Evolutionary conservation across 2,797 vertebrate species (phyloP).

Genomic region (Sebastes elongatus): DNA sequence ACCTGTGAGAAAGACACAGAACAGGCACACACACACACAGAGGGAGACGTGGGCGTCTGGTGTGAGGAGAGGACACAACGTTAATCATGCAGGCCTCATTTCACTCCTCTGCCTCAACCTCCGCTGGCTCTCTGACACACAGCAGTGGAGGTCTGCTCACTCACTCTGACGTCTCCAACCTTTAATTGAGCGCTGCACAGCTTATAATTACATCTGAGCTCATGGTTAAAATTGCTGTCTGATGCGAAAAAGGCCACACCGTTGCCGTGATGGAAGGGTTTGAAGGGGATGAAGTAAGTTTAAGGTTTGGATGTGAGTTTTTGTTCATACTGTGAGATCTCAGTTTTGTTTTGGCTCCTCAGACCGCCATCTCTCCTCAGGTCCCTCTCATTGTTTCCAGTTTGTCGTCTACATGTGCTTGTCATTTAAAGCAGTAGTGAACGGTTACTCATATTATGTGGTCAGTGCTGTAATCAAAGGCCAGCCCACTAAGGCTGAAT

Average conservation of each 20-base stretch:
- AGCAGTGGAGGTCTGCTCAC: conserved; percentile 70
- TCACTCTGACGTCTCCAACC: conserved; percentile 66
- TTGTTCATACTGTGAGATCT: conserved; percentile 10
- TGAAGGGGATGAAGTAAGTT: conserved; percentile 20
- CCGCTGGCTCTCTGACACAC: conserved; percentile 67
- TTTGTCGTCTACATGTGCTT: conserved; percentile 78
- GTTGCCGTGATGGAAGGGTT: conserved; percentile 39
- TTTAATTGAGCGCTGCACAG: conserved; percentile 67
- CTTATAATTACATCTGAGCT: conserved; percentile 74
- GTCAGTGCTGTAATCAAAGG: conserved; percentile 79
- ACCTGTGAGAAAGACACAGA: conserved; percentile 35
- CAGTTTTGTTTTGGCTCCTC: conserved; percentile 54
- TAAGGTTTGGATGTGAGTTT: not conserved
- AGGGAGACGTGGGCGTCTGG: conserved; percentile 47
- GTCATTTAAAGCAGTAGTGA: conserved; percentile 79
- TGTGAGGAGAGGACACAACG: conserved; percentile 49
- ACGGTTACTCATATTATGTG: conserved; percentile 80
- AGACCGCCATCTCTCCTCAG: conserved; percentile 26
- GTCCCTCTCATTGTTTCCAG: conserved; percentile 76
- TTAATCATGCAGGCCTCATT: conserved; percentile 72
- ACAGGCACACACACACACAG: conserved; percentile 8
- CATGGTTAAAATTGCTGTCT: conserved; percentile 70
- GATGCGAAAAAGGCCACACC: conserved; percentile 47
- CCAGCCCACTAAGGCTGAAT: conserved; percentile 75
- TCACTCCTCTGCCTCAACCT: conserved; percentile 60